Evolutionary conservation across 2,797 vertebrate species (phyloP), one percentile per base, ranked within the genome.

Genomic region (Paratrypauchen microcephalus): DNA sequence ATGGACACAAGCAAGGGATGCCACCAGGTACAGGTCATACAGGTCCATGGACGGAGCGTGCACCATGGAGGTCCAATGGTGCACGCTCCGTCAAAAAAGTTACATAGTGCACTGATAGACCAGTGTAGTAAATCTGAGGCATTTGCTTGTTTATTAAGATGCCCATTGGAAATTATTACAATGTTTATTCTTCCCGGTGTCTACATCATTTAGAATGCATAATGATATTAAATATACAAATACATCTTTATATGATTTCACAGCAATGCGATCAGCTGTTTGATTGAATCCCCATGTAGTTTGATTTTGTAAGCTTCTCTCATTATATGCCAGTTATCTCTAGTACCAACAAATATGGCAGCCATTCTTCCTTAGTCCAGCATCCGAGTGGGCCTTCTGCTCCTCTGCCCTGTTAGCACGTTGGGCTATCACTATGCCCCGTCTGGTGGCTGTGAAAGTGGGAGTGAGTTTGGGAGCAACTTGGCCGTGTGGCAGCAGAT

Each of bases 381-480:
- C 69, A 78, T 77, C 50, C 70, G 11, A 23, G 41, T 19, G 61
- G 67, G 54, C 55, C 55, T 4, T 9, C 52, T 71, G 59, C 75
- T 74, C 70, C 65, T 7, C 28, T 70, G 71, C 65, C 69, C 63
- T 72, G 52, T 75, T 52, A 67, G 65, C 70, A 60, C 71, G 52
- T 75, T 52, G 65, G 65, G 76, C 24, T 75, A 54, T 83, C 65
- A 78, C 74, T 74, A 5, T 45, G 41, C 52, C 66, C 70, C 12
- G 55, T 76, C 67, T 68, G 55, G 13, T 5, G 71, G 65, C 68
- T 72, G 30, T 70, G 39, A 62, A 72, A 82, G 18, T 8, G 78
- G 77, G 80, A 83, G 87, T 87, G 79, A 86, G 76, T 87, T 75
- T 74, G 78, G 71, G 82, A 80, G 81, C 63, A 59, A 75, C 73